Base-by-base conservation (phyloP, 2,797 vertebrate genomes). In the Peromyscus eremicus region DNA sequence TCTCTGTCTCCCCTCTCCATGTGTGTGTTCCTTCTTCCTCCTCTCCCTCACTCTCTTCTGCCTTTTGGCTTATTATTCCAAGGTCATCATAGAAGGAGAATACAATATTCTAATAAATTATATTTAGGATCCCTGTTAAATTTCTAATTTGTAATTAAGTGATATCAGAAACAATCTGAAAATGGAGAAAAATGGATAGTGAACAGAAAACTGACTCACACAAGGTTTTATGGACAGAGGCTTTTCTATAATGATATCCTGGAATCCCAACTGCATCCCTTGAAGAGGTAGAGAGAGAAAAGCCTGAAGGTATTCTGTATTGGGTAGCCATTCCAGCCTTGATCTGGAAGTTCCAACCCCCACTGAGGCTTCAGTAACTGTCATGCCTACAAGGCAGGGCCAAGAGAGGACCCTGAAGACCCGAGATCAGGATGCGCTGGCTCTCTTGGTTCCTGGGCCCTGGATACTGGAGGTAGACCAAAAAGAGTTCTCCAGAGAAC, bases 61-160 rank as follows among this genome's bases (percentile, higher is more conserved):
- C 9, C 37, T n/a, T 89, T 57, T 37, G 66, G 37, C 19, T 73
- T 84, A 55, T 12, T 76, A 89, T 90, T 97, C 92, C 60, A 90
- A 60, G 40, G 55, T 62, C 2, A 68, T 11, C 9, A 79, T 2
- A 64, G 19, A 40, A 91, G 32, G 3, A 70, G 13, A 92, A 89
- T 34, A 14, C 3, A 82, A 32, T 14, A 57, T 29, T 49, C 34
- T 82, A 21, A 60, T 85, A 76, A 84, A 14, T 70, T 86, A 5
- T 66, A 84, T 73, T 71, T 73, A 89, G 16, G 9, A 57, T 55
- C 0, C 3, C 27, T 8, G n/a, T 29, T 71, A 52, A 43, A 49
- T 81, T 90, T 84, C 83, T 92, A 37, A 40, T 43, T 71, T 87
- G 3, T 80, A 91, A 92, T 84, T 37, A 94, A 10, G 29, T 19